Base-by-base conservation (phyloP, 2,113 vertebrate genomes). In the Microtus richardsoni region DNA sequence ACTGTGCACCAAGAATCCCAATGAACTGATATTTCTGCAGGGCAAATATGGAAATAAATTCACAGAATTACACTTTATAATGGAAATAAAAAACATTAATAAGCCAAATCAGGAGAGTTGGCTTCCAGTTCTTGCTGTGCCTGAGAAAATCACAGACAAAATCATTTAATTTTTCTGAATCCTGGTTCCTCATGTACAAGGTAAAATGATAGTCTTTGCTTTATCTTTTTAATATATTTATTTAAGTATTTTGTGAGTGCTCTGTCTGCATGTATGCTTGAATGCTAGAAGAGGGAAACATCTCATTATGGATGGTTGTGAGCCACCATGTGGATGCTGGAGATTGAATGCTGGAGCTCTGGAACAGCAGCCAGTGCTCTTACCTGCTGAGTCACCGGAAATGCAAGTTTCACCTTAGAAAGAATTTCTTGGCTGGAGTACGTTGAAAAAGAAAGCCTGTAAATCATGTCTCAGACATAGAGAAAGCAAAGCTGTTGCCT, bases 41-140 rank as follows among this genome's bases (percentile, higher is more conserved):
- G 33, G 68, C 62, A 93, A 92, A 95, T 73, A 94, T 49, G 62
- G 93, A 96, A 96, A 87, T 52, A 94, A 77, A 86, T 86, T 74
- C 26, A 94, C 58, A 94, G 36, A 96, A 74, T 3, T 41, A 89
- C 39, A 6, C 19, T 41, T 92, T 91, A 83, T 62, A 62, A 92
- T 2, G 78, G 39, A 86, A 96, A 96, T 64, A 93, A 44, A 93
- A 93, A 89, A 95, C 12, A 79, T 26, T 60, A 93, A 74, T 3
- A 83, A 90, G 47, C 19, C 52, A 95, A 96, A 77, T 91, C 9
- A 79, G 80, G 39, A 80, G 75, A 91, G 44, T 13, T 91, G 33
- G 52, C 84, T 80, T 92, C 36, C 62, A 79, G 24, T 87, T 93
- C 24, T 93, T 92, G 88, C 36, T 86, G 85, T 60, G 47, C 91